phyloP scores from a whole-genome alignment of 2,888 invertebrate species.

The Lasioglossum leucozonium region DNA sequence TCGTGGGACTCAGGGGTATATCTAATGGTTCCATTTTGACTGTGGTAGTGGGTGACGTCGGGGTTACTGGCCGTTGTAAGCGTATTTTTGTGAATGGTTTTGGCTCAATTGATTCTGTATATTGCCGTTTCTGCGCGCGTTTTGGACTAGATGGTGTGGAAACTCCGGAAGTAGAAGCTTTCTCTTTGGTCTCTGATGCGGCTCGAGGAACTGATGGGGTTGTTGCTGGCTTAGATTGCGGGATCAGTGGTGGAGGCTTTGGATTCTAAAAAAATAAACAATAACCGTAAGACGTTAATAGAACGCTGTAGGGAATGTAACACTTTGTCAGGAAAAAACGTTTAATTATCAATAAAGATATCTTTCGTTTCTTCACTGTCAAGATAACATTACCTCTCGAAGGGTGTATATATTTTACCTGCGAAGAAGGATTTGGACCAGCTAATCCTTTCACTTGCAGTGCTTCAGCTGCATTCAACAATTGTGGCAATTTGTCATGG shows the following conservation, averaged over 20 bases:
- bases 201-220: constrained; percentile 70
- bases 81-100: constrained; percentile 81
- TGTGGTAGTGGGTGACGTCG: constrained; percentile 74
- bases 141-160: constrained; percentile 77
- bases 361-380: neutral
- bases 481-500: constrained; percentile 92
- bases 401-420: constrained; percentile 65
- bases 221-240: constrained; percentile 76
- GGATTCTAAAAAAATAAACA: constrained; percentile 66
- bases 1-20: constrained; percentile 80
- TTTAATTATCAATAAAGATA: neutral
- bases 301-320: neutral
- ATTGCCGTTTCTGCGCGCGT: constrained; percentile 79
- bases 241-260: constrained; percentile 79
- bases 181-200: constrained; percentile 77
- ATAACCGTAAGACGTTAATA: neutral
- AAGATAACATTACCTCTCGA: neutral
- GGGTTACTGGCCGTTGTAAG: constrained; percentile 78
- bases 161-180: constrained; percentile 69
- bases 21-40: constrained; percentile 82
- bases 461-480: constrained; percentile 93
- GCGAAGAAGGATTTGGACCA: constrained; percentile 81
- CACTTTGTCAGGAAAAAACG: neutral
- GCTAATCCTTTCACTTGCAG: constrained; percentile 91
- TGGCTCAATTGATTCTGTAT: constrained; percentile 72